Conservation (phyloP, 1,140 invertebrate species). For the Musca vetustissima region DNA sequence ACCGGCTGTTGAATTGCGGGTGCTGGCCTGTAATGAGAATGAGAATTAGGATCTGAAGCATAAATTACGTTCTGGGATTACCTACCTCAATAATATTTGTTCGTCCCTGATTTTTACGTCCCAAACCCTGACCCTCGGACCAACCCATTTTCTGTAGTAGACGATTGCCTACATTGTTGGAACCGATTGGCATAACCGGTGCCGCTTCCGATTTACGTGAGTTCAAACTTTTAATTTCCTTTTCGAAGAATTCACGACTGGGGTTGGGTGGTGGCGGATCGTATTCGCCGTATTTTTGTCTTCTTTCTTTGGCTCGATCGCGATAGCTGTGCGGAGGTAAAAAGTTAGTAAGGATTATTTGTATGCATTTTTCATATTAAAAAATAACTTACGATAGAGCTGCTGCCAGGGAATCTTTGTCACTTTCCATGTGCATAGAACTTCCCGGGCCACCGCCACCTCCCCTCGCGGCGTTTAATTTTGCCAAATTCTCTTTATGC, state of each 20-base stretch:
- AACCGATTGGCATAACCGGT: constrained; percentile 67
- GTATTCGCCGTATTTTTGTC: constrained; percentile 88
- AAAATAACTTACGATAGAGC: constrained; percentile 28
- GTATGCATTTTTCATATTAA: neutral
- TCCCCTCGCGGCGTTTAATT: constrained; percentile 48
- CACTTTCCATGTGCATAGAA: neutral
- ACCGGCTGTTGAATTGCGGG: constrained; percentile 66
- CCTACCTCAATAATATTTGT: constrained; percentile 86
- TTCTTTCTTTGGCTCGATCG: constrained; percentile 93
- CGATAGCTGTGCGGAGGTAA: constrained; percentile 67
- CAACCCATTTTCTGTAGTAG: constrained; percentile 98
- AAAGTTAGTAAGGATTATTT: neutral
- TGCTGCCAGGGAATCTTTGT: constrained; percentile 19
- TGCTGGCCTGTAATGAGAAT: constrained; percentile 40
- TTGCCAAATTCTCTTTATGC: constrained; percentile 90
- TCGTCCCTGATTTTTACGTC: constrained; percentile 90
- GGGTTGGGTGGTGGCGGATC: constrained; percentile 74
- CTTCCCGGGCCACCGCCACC: neutral
- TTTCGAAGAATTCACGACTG: constrained; percentile 70
- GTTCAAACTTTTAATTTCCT: constrained; percentile 45
- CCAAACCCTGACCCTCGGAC: constrained; percentile 93
- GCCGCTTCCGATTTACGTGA: constrained; percentile 41
- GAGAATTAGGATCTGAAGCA: neutral
- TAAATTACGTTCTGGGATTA: neutral
- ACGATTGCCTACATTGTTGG: constrained; percentile 88